These are phyloP conservation scores for Rhynchomys soricoides DNA, from an alignment of 2,113 vertebrate species.

Conservation along the genomic window DNA sequence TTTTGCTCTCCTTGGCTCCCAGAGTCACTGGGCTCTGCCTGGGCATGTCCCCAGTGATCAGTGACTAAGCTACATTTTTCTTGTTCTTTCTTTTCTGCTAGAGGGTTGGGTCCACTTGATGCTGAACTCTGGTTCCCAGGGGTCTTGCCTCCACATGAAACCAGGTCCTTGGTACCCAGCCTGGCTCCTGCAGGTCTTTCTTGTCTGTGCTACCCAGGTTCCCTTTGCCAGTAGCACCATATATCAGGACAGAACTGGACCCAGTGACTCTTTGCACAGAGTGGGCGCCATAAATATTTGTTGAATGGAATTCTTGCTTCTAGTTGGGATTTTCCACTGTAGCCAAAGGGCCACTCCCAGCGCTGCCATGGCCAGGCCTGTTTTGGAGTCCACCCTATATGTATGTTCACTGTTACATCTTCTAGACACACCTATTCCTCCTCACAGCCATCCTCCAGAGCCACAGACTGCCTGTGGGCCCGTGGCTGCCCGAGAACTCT, in stretches of 20 bases:
- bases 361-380: fast-evolving
- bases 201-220: fast-evolving
- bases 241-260: neutral
- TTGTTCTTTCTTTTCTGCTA: neutral
- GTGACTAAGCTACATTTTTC: constrained; percentile 42
- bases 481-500: neutral
- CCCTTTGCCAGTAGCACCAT: neutral
- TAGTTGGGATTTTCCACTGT: constrained; percentile 67
- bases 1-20: neutral
- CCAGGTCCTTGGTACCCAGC: neutral
- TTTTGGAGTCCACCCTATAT: neutral
- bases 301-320: constrained; percentile 36
- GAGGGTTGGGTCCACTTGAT: neutral
- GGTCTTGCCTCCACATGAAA: neutral
- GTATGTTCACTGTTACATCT: neutral
- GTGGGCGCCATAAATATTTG: constrained; percentile 55
- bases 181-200: neutral
- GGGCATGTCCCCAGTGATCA: neutral
- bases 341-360: neutral
- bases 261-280: constrained; percentile 35
- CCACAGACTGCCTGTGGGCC: neutral
- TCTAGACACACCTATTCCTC: neutral
- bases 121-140: neutral
- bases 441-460: neutral
- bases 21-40: neutral